Base-by-base conservation (phyloP, 1,140 invertebrate genomes). In the Hormaphis cornu region DNA sequence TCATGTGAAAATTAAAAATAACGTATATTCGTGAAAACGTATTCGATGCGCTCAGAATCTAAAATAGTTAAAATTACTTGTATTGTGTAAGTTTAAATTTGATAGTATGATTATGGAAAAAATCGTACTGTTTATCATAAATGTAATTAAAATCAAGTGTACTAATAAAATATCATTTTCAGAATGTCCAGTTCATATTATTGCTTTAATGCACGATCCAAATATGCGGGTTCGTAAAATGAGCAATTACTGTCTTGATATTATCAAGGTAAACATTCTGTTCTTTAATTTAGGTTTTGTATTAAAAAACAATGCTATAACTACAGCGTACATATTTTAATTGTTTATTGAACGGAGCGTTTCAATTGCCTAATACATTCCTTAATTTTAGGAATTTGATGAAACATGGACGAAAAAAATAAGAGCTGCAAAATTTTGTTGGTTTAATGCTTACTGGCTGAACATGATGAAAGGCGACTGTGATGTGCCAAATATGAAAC, bases 121-220 rank as follows among this genome's bases (percentile, higher is more conserved):
- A n/a, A n/a, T n/a, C n/a, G n/a, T n/a, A n/a, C n/a, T n/a, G n/a
- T n/a, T n/a, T n/a, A n/a, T 33, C 30, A 33, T 33, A 33, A 33
- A 9, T 33, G n/a, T n/a, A n/a, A n/a, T n/a, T n/a, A n/a, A 33
- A 33, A 33, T 33, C 4, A 33, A 6, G 9, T 33, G 4, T 33
- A 33, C 3, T 2, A 12, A 26, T 53, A 18, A 40, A 24, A 24
- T 40, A 37, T 16, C 24, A 12, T 61, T 48, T 66, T 66, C 26
- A 66, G 59, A 66, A 16, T 66, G 59, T 35, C 73, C 93, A 28
- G 92, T 93, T 2, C 98, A 97, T 80, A 82, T 98, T n/a, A 92
- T 98, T 69, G 95, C 98, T 80, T 82, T 99, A 63, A 92, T 98
- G 88, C 92, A 97, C 79, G 95, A 98, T 77, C 95, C 95, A 78